Base-by-base conservation (phyloP, 2,113 vertebrate genomes). In the Rhinolophus ferrumequinum region DNA sequence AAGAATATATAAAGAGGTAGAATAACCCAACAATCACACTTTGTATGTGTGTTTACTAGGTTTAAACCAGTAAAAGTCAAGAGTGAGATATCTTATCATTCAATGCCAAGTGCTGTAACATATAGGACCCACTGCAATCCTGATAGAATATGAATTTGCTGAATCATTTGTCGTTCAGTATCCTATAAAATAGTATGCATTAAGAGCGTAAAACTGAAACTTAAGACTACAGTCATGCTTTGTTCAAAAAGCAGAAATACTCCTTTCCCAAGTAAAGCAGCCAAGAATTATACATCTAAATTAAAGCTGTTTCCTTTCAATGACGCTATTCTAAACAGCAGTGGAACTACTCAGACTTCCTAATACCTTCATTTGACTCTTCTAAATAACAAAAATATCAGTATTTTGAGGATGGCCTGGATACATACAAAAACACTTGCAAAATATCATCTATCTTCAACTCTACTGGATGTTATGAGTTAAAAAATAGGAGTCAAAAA, bases 21-120 rank as follows among this genome's bases (percentile, higher is more conserved):
- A 94, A 47, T 56, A 87, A 91, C 33, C 62, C 52, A 60, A 50
- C 33, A 84, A 21, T 93, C 54, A 64, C 16, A 77, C 10, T 88
- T 33, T 28, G 15, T 72, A 92, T 83, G 56, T 50, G 93, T 58
- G 26, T 84, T 66, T 85, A 93, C 33, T 79, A 64, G 9, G 38
- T 83, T 86, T 95, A 64, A 66, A 86, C 33, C 33, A 94, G 41
- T 64, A 81, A 96, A 89, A 81, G 30, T 93, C 33, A 72, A 84
- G n/a, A 54, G 19, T 70, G 44, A 73, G 44, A 38, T 84, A 69
- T 22, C 77, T 76, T 96, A 88, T 66, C 44, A 81, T 56, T 91
- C 56, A 90, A 77, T 67, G 79, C 72, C 69, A 92, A 95, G 9
- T 64, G 44, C 70, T 84, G 30, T n/a, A 79, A 66, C 62, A 50